Base-by-base conservation (phyloP, 2,113 vertebrate genomes). In the Tursiops truncatus region DNA sequence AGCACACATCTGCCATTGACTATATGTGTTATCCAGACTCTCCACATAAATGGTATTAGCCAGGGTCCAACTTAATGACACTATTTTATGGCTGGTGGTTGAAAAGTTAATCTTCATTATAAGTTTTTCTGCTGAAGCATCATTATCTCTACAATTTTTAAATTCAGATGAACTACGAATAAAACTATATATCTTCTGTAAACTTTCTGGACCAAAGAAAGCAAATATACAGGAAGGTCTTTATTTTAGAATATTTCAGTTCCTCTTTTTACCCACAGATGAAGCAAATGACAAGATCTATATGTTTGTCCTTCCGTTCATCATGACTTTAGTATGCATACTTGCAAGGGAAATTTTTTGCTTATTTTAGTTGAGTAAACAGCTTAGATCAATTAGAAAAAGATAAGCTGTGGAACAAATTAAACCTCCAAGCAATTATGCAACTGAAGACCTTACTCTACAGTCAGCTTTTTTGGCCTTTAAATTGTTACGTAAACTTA, bases 61-160 rank as follows among this genome's bases (percentile, higher is more conserved):
- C 87, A 92, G 93, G 21, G 44, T 81, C 28, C 31, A 96, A 26
- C 50, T 97, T 93, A 89, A 93, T 3, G 50, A 9, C 14, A 28
- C 92, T 93, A 6, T 3, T 93, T 73, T 93, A 67, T 60, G 67
- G 50, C 20, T 95, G 14, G 10, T 47, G 53, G 6, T 74, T 93
- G 80, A 96, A 97, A 96, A 97, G 38, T 70, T 33, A 68, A 1
- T 90, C 84, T 84, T 96, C 23, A 85, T 89, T 97, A 95, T 44
- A n/a, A 38, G 36, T 89, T 89, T 89, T 97, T 96, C 50, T 95
- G 31, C 31, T 73, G 11, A 97, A 86, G 6, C 23, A 41, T 50
- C 58, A 41, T 89, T 74, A 1, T 1, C 68, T 97, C 79, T 95
- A 9, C 33, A 81, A 14, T 26, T 73, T 47, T 36, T 62, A 84